phyloP scores from a whole-genome alignment of 2,797 vertebrate species.

The Gambusia yucatana region DNA sequence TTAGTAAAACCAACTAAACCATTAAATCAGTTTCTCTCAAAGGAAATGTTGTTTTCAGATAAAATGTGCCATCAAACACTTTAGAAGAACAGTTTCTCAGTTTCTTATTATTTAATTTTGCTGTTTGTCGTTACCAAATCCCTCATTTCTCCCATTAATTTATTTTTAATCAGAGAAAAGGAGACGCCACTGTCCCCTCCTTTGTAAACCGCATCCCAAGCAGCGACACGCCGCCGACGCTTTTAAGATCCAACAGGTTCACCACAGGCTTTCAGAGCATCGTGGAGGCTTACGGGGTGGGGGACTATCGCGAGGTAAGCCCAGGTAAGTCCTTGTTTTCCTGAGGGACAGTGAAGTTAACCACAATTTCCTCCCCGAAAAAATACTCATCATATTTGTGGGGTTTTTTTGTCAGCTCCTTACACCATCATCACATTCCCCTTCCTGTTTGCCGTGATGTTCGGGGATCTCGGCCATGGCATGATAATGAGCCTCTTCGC shows the following conservation, averaged over 20 bases:
- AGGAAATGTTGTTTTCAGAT: neutral
- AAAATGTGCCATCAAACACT: neutral
- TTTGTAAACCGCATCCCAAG: conserved; percentile 96
- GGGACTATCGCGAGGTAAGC: conserved; percentile 93
- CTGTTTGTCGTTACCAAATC: neutral
- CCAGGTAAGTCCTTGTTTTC: conserved; percentile 84
- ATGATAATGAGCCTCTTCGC: conserved; percentile 90
- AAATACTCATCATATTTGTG: neutral
- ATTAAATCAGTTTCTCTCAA: neutral
- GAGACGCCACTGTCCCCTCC: conserved; percentile 89
- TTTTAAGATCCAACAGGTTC: conserved; percentile 95
- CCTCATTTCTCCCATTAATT: neutral
- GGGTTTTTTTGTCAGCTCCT: conserved; percentile 79
- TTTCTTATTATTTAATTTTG: neutral
- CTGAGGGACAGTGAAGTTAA: neutral
- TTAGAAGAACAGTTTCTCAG: neutral
- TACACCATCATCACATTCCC: conserved; percentile 97
- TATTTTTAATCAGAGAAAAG: conserved; percentile 86
- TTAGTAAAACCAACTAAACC: neutral
- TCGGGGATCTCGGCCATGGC: conserved; percentile 95
- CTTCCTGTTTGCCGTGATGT: conserved; percentile 97
- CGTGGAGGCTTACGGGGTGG: conserved; percentile 95
- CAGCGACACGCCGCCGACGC: conserved; percentile 90
- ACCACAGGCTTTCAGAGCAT: conserved; percentile 97
- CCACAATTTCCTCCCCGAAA: neutral